Percentiles rank a stretch among this genome's conserved stretches.
These are phyloP conservation scores for Lycodopsis pacificus DNA, from an alignment of 2,797 vertebrate genomes.

Conservation along the genomic window DNA sequence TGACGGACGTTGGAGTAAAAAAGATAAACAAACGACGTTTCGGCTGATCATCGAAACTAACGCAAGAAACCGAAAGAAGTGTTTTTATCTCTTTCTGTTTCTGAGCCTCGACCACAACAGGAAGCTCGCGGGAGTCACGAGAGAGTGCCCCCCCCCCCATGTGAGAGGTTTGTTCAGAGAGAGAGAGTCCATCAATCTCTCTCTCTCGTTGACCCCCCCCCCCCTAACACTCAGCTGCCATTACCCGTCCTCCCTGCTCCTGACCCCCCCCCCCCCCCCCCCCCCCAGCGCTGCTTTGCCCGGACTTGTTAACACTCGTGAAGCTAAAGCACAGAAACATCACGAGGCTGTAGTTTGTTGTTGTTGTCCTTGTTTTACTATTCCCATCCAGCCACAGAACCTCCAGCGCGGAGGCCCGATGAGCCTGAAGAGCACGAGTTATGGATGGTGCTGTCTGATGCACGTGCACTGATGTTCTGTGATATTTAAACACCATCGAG, in stretches of 20 bases:
- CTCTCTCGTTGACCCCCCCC: slow-evolving; percentile 1
- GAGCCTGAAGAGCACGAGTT: no score
- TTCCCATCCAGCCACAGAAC: no score
- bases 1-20: no score
- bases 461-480: no score
- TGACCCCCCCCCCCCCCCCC: slow-evolving; percentile 2
- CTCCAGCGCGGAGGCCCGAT: no score
- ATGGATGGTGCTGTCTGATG: no score
- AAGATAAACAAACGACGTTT: no score
- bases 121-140: slow-evolving; percentile 70
- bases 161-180: slow-evolving; percentile 4
- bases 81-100: slow-evolving; percentile 25
- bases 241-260: slow-evolving; percentile 67
- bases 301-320: slow-evolving; percentile 54
- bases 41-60: background rate
- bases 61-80: slow-evolving; percentile 29
- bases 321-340: slow-evolving; percentile 23
- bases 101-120: slow-evolving; percentile 62
- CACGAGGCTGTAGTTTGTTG: background rate
- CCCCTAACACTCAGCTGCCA: slow-evolving; percentile 69
- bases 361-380: no score
- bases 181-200: slow-evolving; percentile 15
- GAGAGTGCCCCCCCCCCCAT: slow-evolving; percentile 35
- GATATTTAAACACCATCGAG: no score
- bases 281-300: slow-evolving; percentile 42